Conservation (phyloP, 1,140 invertebrate genomes). For the Arion vulgaris region DNA sequence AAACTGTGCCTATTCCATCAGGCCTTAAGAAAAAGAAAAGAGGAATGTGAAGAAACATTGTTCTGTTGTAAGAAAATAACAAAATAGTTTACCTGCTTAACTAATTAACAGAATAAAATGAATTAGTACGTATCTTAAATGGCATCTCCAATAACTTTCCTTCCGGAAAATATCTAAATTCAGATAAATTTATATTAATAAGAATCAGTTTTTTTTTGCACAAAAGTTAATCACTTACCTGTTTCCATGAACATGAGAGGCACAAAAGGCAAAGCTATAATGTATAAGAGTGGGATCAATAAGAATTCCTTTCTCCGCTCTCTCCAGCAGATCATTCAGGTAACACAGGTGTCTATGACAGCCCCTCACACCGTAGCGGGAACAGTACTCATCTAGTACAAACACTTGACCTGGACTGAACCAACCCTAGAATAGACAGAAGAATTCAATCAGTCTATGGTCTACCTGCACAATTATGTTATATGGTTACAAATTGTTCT, state of each 20-base stretch:
- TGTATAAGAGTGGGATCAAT: slow-evolving; percentile 99
- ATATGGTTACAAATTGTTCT: neutral
- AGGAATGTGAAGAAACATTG: too few species aligned
- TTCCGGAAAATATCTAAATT: too few species aligned
- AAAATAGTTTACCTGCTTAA: too few species aligned
- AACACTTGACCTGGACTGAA: slow-evolving; percentile 99
- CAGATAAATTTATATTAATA: too few species aligned
- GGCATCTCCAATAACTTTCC: too few species aligned
- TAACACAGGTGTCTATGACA: slow-evolving; percentile 97
- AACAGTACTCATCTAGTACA: slow-evolving; percentile 98
- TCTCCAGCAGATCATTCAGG: slow-evolving; percentile 94
- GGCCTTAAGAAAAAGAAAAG: slow-evolving; percentile 79
- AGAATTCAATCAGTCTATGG: neutral
- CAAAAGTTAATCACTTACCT: slow-evolving; percentile 76
- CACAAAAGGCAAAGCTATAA: slow-evolving; percentile 99
- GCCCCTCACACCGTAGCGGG: slow-evolving; percentile 95
- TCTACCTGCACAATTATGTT: neutral
- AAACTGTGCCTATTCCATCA: slow-evolving; percentile 98
- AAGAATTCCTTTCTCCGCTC: slow-evolving; percentile 94
- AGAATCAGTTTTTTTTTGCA: too few species aligned
- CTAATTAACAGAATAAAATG: too few species aligned
- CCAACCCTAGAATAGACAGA: slow-evolving; percentile 84
- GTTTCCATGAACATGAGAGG: slow-evolving; percentile 98
- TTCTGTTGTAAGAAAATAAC: too few species aligned
- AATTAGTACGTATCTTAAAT: too few species aligned